These are phyloP conservation scores for Spermophilus dauricus DNA, from an alignment of 2,113 vertebrate species.

Conservation along the genomic window DNA sequence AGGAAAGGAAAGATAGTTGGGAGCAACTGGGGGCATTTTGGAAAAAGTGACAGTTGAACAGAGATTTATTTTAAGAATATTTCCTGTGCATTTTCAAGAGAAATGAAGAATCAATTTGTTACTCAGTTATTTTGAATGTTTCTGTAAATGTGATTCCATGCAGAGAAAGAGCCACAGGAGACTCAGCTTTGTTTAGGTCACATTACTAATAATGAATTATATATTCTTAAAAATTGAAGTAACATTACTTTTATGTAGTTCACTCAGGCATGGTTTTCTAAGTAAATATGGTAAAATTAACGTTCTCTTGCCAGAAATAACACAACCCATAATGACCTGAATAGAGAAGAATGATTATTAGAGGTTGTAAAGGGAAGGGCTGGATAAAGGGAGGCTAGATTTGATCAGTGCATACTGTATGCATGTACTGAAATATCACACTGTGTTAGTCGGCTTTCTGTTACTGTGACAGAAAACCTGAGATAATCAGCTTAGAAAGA, in stretches of 20 bases:
- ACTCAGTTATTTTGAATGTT: constrained; percentile 63
- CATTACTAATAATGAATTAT: constrained; percentile 6
- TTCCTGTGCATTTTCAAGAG: constrained; percentile 45
- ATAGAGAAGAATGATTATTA: background rate
- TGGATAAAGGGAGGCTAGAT: background rate
- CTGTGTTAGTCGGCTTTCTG: background rate
- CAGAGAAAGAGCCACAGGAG: background rate
- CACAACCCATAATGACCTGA: background rate
- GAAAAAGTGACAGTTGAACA: constrained; percentile 28
- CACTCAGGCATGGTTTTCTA: background rate
- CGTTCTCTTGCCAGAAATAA: background rate
- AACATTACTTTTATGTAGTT: constrained; percentile 17
- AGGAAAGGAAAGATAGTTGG: background rate
- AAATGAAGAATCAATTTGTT: constrained; percentile 55
- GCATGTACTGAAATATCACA: too few relatives aligned
- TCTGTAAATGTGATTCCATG: background rate
- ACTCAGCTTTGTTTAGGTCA: constrained; percentile 5
- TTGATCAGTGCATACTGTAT: background rate
- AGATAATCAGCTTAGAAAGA: background rate
- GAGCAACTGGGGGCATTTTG: background rate
- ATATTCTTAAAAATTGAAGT: background rate
- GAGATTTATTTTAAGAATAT: constrained; percentile 51
- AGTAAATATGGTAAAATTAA: constrained; percentile 19
- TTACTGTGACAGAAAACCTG: background rate
- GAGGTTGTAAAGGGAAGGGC: background rate